These are phyloP conservation scores for Subacronicta megacephala DNA, from an alignment of 2,888 invertebrate genomes.

Conservation along the genomic window DNA sequence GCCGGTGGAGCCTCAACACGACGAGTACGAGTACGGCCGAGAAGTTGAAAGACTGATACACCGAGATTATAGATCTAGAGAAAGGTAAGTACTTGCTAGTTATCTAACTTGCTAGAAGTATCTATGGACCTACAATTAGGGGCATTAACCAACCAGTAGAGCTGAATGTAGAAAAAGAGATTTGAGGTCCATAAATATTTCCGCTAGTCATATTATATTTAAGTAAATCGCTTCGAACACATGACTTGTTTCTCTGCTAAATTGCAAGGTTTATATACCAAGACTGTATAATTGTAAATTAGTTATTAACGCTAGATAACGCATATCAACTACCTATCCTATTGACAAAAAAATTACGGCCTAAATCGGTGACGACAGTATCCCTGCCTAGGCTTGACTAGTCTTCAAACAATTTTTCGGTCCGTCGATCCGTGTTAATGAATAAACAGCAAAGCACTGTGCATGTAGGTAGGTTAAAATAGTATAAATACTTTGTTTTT, in stretches of 20 bases:
- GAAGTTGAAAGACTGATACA: conserved; percentile 90
- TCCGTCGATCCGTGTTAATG: neutral
- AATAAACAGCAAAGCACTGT: conserved; percentile 4
- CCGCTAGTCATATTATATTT: neutral
- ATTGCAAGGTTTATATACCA: conserved; percentile 6
- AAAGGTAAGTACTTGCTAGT: conserved; percentile 72
- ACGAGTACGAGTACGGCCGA: conserved; percentile 88
- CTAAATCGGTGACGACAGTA: conserved; percentile 1
- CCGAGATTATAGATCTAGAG: conserved; percentile 89
- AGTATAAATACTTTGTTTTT: conserved; percentile 16
- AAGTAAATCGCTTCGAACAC: conserved; percentile 22
- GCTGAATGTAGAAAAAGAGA: neutral
- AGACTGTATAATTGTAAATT: conserved; percentile 10
- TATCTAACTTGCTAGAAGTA: conserved; percentile 12
- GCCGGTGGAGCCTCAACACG: conserved; percentile 89
- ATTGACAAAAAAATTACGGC: neutral
- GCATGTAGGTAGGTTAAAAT: conserved; percentile 13
- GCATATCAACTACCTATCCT: conserved; percentile 2
- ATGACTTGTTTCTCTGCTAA: conserved; percentile 42
- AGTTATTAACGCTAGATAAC: conserved; percentile 34
- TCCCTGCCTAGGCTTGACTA: neutral
- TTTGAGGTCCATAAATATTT: conserved; percentile 15
- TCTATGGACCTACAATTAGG: conserved; percentile 5
- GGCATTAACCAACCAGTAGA: neutral
- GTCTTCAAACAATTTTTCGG: neutral